Evolutionary conservation across 2,888 invertebrate genomes (phyloP), one percentile per base, ranked within the genome.

Genomic region (Tortricodes alternella): DNA sequence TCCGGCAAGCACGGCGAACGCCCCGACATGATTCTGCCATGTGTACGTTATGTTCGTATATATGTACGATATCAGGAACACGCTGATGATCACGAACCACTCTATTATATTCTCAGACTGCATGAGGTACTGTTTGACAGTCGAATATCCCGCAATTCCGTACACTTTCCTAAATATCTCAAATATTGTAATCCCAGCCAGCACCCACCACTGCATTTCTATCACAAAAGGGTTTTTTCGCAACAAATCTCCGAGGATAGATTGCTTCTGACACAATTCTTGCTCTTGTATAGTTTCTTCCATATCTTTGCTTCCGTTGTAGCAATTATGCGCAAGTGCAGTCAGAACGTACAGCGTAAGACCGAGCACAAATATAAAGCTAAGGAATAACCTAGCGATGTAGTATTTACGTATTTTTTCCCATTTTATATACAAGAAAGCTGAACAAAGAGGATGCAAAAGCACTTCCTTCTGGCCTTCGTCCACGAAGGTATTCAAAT

Each of bases 351-450:
- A 96, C 6, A 95, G 80, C 0, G 96, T 96, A n/a, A 96, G 90
- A 63, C 96, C 94, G 51, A 96, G 78, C 55, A 96, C 95, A 74
- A 96, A 96, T 56, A 95, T 92, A 61, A 95, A 94, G 78, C 96
- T 96, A 67, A 96, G 93, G 61, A 96, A 92, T 65, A 96, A 88
- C 50, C 96, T 91, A 0, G 95, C 96, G 9, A 96, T 94, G 73
- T 97, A 97, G 74, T 96, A 97, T 83, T 96, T 96, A 21, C 96
- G 92, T 63, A 97, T 96, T 80, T 97, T 96, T 70, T 96, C 95
- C 97, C 97, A 97, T 77, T 97, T 97, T 48, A 97, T 93, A 74
- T 96, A 94, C 0, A 97, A 89, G 74, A 97, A 97, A 0, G 97
- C 96, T 6, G 97, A 96, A 77, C 97, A 97, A 3, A 97, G 84